A percentile compares a stretch with the other conserved stretches of the same genome.
Conservation (phyloP, 2,797 vertebrate genomes). For the Uromys caudimaculatus region DNA sequence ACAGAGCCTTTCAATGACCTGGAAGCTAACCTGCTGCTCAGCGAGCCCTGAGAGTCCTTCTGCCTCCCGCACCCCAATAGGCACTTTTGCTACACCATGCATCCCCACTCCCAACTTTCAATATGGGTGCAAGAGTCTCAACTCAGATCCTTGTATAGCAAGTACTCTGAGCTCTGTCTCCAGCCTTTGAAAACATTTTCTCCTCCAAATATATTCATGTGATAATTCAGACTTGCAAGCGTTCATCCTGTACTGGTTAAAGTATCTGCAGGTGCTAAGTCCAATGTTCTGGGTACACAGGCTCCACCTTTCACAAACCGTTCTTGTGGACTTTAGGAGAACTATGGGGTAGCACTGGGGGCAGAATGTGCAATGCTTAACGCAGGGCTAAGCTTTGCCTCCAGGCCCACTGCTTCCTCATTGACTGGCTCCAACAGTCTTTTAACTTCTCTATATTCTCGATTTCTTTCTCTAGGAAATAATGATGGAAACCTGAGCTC, state of each 20-base stretch:
- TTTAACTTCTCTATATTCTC: neutral
- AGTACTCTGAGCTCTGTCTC: neutral
- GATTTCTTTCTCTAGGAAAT: neutral
- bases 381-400: neutral
- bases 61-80: too few relatives aligned
- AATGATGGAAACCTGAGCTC: neutral
- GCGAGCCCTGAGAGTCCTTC: too few relatives aligned
- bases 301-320: neutral
- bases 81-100: too few relatives aligned
- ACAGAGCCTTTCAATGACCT: neutral
- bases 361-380: neutral
- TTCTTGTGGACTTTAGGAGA: neutral
- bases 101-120: too few relatives aligned
- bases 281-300: neutral
- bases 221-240: neutral
- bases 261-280: neutral
- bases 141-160: too few relatives aligned
- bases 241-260: neutral
- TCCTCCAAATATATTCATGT: neutral
- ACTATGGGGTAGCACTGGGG: neutral
- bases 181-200: neutral
- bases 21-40: neutral
- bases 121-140: neutral
- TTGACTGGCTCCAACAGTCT: neutral
- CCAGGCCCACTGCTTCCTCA: neutral